These are phyloP conservation scores for Eupithecia inturbata DNA, from an alignment of 2,888 invertebrate genomes.

Conservation along the genomic window DNA sequence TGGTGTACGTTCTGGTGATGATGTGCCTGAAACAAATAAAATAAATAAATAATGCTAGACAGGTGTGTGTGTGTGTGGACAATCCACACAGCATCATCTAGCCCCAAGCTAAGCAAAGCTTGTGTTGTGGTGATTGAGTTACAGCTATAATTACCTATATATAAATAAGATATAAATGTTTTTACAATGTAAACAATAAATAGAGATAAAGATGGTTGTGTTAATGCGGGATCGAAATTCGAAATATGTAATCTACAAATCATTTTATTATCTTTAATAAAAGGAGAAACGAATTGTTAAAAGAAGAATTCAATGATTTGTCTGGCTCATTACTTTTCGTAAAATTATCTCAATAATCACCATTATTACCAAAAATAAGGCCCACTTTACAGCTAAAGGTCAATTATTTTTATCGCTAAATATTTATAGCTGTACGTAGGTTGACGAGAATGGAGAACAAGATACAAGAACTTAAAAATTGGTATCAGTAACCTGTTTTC, in stretches of 20 bases:
- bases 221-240: too few species aligned
- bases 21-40: conserved; percentile 70
- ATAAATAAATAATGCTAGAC: too few species aligned
- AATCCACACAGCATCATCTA: too few species aligned
- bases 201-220: too few species aligned
- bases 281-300: too few species aligned
- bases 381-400: conserved; percentile 63
- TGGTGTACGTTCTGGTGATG: conserved; percentile 69
- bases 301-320: background rate
- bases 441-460: conserved; percentile 55
- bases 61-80: too few species aligned
- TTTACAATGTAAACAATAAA: too few species aligned
- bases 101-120: too few species aligned
- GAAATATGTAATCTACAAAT: background rate
- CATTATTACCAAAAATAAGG: conserved; percentile 53
- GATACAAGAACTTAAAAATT: conserved; percentile 57
- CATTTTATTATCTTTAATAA: background rate
- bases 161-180: too few species aligned
- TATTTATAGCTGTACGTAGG: conserved; percentile 59
- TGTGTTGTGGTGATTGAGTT: background rate
- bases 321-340: background rate
- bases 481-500: conserved; percentile 66
- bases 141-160: background rate
- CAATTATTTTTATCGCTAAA: conserved; percentile 67
- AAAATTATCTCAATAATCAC: background rate